phyloP scores from a whole-genome alignment of 2,113 vertebrate species.

The Emberiza fucata region DNA sequence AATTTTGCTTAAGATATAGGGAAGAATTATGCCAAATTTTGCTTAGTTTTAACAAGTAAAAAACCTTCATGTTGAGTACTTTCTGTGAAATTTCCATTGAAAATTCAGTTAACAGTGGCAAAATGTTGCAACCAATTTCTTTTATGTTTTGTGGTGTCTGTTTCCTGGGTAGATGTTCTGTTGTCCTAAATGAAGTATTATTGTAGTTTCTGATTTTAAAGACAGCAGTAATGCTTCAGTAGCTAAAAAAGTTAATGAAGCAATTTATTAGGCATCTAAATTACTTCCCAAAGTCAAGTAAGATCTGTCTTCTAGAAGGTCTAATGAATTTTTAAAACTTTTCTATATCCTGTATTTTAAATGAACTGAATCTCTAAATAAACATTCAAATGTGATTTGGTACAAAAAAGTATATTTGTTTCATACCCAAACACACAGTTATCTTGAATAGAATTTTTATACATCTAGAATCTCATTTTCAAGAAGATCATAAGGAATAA shows the following conservation, averaged over 20 bases:
- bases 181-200: neutral
- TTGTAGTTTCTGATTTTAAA: neutral
- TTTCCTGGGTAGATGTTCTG: neutral
- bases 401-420: neutral
- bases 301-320: neutral
- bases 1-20: neutral
- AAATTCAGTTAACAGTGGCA: neutral
- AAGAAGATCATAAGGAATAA: neutral
- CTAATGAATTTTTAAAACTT: neutral
- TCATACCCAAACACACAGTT: neutral
- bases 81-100: neutral
- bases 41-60: neutral
- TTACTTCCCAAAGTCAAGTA: neutral
- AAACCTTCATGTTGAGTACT: neutral
- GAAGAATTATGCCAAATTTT: neutral
- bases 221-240: neutral
- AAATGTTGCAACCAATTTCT: neutral
- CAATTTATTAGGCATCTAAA: neutral
- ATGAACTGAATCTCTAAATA: neutral
- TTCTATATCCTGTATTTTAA: neutral
- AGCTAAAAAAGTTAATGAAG: neutral
- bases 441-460: neutral
- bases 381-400: neutral
- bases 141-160: neutral
- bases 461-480: neutral